Percentiles rank a stretch among this genome's conserved stretches.
Conservation (phyloP, 2,797 vertebrate species). For the Neopelma chrysocephalum region DNA sequence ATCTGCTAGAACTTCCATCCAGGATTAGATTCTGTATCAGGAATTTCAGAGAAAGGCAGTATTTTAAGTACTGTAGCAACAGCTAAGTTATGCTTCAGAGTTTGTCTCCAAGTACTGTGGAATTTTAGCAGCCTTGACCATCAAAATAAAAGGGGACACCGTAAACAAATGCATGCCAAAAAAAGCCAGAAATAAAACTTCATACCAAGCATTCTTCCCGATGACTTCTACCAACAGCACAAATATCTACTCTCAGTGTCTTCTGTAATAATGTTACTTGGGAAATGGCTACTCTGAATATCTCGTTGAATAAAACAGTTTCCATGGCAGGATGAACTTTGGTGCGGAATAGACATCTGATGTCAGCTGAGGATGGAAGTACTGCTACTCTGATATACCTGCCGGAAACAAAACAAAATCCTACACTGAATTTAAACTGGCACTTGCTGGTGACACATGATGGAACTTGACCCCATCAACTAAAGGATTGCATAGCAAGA, state of each 20-base stretch:
- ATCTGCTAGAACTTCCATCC: neutral
- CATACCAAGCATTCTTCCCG: slow-evolving; percentile 82
- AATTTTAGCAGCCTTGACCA: slow-evolving; percentile 3
- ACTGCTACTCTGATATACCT: slow-evolving; percentile 81
- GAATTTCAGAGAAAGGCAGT: neutral
- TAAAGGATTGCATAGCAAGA: neutral
- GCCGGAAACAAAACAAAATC: neutral
- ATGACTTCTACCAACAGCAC: slow-evolving; percentile 66
- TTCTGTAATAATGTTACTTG: slow-evolving; percentile 75
- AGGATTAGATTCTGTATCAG: neutral
- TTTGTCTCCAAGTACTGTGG: neutral
- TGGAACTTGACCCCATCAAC: neutral
- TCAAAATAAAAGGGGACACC: neutral
- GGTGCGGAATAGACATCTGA: slow-evolving; percentile 83
- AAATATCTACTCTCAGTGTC: slow-evolving; percentile 80
- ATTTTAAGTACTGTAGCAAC: neutral
- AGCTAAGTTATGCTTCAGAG: neutral
- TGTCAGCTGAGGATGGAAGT: slow-evolving; percentile 79
- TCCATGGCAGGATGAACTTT: slow-evolving; percentile 76
- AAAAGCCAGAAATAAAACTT: neutral
- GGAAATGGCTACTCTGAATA: slow-evolving; percentile 78
- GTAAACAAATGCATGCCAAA: slow-evolving; percentile 1
- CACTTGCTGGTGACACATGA: neutral
- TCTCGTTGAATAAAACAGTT: slow-evolving; percentile 71
- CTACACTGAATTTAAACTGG: neutral